These are phyloP conservation scores for Actinernus sp. DNA, from an alignment of 92 coral and sea anemone species.

Conservation along the genomic window DNA sequence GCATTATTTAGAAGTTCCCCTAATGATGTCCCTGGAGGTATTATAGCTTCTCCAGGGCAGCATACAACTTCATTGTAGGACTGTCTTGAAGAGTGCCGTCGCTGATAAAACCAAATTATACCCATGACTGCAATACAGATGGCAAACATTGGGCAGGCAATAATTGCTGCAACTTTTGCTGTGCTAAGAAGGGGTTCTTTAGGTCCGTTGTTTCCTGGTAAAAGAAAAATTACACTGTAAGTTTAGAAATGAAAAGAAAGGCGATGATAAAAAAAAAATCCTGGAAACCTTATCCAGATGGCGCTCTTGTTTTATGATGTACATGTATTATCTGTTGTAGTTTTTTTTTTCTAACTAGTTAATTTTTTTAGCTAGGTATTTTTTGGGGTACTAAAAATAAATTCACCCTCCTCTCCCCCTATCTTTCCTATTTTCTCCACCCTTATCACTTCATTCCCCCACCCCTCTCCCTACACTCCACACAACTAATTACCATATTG, in stretches of 20 bases:
- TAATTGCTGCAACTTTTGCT: conserved; percentile 77
- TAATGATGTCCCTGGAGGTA: conserved; percentile 75
- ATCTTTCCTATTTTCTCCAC: no score
- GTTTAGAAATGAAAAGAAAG: no score
- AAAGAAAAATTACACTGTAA: not conserved
- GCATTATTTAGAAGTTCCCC: conserved; percentile 42
- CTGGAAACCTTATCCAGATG: no score
- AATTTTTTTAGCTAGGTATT: no score
- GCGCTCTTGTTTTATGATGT: not conserved
- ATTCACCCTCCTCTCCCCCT: no score
- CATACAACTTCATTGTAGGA: conserved; percentile 43
- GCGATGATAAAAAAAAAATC: no score
- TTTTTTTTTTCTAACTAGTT: no score
- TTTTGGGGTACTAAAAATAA: no score
- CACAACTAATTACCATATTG: no score
- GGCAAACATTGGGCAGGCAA: conserved; percentile 80
- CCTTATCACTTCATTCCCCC: no score
- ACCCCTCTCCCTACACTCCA: no score
- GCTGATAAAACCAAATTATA: conserved; percentile 76
- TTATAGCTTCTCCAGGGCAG: conserved; percentile 65
- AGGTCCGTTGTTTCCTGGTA: not conserved
- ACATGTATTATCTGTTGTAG: not conserved
- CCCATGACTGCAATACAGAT: conserved; percentile 72
- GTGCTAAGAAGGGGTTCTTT: conserved; percentile 39
- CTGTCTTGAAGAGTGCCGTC: conserved; percentile 52